These are phyloP conservation scores for Ophion ellenae DNA, from an alignment of 2,888 invertebrate species.

Conservation along the genomic window DNA sequence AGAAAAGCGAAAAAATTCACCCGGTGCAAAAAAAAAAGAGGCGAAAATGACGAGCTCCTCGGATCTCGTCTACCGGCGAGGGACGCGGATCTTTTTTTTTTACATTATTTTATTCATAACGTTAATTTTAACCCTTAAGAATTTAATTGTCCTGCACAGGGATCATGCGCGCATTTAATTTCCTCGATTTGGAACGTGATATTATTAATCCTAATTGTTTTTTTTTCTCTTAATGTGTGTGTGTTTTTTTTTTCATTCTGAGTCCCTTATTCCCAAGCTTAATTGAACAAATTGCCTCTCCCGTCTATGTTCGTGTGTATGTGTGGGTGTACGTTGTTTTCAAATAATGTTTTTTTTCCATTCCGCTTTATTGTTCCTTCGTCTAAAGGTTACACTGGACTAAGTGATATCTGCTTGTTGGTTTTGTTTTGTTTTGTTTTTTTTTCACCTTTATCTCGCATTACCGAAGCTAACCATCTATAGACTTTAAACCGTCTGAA, in stretches of 20 bases:
- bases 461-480: constrained; percentile 53
- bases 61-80: constrained; percentile 38
- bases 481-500: constrained; percentile 42
- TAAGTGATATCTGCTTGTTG: constrained; percentile 12
- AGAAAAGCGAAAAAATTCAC: not conserved
- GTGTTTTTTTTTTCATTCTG: constrained; percentile 15
- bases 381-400: constrained; percentile 32
- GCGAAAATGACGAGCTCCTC: constrained; percentile 12
- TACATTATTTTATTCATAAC: constrained; percentile 32
- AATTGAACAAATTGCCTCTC: constrained; percentile 51
- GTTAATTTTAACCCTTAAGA: constrained; percentile 55
- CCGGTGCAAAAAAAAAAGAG: not conserved
- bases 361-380: constrained; percentile 8
- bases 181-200: constrained; percentile 45
- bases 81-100: constrained; percentile 37
- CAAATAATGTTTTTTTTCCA: constrained; percentile 1
- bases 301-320: not conserved
- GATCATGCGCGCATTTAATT: constrained; percentile 53
- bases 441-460: constrained; percentile 4
- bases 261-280: constrained; percentile 59
- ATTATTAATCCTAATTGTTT: constrained; percentile 38
- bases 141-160: constrained; percentile 59
- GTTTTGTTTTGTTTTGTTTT: too few species aligned
- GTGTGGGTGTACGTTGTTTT: constrained; percentile 20
- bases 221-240: not conserved